phyloP scores from a whole-genome alignment of 2,113 vertebrate species.

The Pelodiscus sinensis region DNA sequence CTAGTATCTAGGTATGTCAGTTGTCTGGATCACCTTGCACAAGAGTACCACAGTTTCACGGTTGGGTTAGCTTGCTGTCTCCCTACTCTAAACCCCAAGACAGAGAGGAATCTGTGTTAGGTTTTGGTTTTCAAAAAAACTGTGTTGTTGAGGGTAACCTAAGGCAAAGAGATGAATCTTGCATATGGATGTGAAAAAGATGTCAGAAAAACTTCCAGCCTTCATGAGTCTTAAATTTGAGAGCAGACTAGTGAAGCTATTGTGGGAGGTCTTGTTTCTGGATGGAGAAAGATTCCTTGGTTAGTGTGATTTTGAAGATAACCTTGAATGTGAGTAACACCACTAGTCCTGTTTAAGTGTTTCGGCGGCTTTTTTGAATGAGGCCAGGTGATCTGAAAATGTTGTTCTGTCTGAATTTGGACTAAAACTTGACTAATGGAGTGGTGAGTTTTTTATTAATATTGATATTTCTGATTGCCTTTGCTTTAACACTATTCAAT shows the following conservation, averaged over 20 bases:
- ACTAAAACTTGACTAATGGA: neutral
- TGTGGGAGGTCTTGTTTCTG: neutral
- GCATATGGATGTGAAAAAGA: neutral
- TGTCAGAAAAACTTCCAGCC: neutral
- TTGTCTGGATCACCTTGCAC: neutral
- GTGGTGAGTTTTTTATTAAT: neutral
- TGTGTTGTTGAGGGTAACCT: neutral
- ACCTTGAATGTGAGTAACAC: neutral
- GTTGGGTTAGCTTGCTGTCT: neutral
- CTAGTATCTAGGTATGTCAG: neutral
- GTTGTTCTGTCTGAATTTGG: neutral
- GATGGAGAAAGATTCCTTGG: neutral
- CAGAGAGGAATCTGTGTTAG: neutral
- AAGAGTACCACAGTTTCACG: neutral
- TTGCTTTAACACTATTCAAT: neutral
- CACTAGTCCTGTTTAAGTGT: neutral
- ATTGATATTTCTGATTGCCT: neutral
- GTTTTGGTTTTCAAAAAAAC: neutral
- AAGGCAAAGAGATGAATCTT: neutral
- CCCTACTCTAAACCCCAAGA: neutral
- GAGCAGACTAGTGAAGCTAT: neutral
- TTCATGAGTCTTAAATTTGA: neutral
- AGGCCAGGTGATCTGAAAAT: neutral
- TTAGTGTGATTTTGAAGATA: slow-evolving; percentile 18
- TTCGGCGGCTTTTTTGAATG: neutral